phyloP scores from a whole-genome alignment of 2,797 vertebrate species.

The Strix occidentalis region DNA sequence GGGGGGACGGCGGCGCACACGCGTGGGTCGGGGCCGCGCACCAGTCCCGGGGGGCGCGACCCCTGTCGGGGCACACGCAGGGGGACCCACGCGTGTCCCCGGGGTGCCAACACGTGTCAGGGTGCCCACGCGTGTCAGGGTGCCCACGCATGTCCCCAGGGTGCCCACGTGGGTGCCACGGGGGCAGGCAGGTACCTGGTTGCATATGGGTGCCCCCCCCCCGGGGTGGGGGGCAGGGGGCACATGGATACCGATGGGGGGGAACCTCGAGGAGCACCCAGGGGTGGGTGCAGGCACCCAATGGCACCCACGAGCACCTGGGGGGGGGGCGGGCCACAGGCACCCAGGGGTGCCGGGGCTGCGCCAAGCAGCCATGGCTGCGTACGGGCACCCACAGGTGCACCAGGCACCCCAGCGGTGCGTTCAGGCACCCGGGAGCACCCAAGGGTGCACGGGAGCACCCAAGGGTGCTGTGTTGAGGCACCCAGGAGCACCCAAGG shows the following conservation, averaged over 20 bases:
- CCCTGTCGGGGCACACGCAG: neutral
- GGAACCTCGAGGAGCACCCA: neutral
- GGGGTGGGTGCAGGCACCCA: neutral
- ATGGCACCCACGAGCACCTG: no score
- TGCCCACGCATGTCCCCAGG: neutral
- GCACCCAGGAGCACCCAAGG: neutral
- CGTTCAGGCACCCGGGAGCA: neutral
- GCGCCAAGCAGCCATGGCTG: neutral
- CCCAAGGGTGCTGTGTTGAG: neutral
- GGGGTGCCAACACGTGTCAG: neutral
- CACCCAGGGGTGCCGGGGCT: neutral
- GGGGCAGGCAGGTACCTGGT: neutral
- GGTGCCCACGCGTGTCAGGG: neutral
- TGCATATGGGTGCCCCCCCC: neutral
- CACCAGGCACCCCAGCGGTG: neutral
- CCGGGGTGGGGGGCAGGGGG: neutral
- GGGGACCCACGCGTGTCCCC: no score
- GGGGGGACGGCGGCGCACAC: no score
- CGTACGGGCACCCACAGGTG: neutral
- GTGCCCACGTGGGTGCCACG: neutral
- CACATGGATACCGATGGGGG: neutral
- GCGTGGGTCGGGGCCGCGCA: neutral
- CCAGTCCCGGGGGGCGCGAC: neutral
- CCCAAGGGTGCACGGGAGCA: neutral
- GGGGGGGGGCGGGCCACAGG: no score